phyloP scores from a whole-genome alignment of 2,113 vertebrate species.

The Eulacestoma nigropectus region DNA sequence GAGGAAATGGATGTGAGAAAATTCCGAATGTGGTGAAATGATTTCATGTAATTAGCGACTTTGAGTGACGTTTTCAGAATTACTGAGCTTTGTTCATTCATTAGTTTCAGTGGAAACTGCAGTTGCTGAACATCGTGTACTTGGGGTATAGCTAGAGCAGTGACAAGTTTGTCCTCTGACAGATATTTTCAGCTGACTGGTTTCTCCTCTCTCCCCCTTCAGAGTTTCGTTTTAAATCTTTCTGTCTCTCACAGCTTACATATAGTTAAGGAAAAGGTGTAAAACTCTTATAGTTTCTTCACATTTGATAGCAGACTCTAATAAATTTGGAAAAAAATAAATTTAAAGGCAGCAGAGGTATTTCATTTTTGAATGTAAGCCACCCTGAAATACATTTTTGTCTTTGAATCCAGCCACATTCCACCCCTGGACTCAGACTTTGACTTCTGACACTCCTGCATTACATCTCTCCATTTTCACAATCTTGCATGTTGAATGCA shows the following conservation, averaged over 20 bases:
- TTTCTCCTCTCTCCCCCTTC: not conserved
- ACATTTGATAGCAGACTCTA: not conserved
- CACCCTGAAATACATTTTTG: not conserved
- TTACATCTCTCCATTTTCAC: not conserved
- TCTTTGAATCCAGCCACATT: not conserved
- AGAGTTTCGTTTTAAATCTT: not conserved
- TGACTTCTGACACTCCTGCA: not conserved
- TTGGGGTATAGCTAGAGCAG: not conserved
- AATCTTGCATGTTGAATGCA: not conserved
- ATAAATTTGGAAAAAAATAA: not conserved
- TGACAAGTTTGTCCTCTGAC: not conserved
- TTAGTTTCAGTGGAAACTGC: conserved; percentile 14
- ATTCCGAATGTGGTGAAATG: not conserved
- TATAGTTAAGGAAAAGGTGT: not conserved
- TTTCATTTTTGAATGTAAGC: not conserved
- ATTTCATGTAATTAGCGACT: conserved; percentile 25
- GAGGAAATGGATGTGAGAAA: conserved; percentile 30
- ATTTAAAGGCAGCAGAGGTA: not conserved
- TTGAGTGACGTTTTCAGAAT: conserved; percentile 16
- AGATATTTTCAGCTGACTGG: not conserved
- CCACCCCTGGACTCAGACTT: not conserved
- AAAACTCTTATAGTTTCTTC: not conserved
- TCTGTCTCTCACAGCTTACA: not conserved
- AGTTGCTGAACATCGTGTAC: not conserved
- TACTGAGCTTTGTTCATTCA: conserved; percentile 35